Evolutionary conservation across 2,797 vertebrate species (phyloP).

Genomic region (Molossus molossus): DNA sequence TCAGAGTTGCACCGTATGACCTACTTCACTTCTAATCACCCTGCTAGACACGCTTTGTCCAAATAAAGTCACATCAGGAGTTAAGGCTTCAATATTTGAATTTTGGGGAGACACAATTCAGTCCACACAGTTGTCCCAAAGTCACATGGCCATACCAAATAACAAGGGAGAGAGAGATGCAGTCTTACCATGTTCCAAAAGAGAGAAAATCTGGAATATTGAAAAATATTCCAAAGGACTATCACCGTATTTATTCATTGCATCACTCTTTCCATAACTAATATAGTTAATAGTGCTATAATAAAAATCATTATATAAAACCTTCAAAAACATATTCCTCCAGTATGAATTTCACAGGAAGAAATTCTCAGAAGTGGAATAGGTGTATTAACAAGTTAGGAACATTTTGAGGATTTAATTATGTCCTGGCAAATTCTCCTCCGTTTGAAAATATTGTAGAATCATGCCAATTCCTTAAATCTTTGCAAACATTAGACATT

Average conservation of each 20-base stretch:
- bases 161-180: not conserved
- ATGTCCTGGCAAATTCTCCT: not conserved
- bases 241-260: not conserved
- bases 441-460: not conserved
- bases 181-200: not conserved
- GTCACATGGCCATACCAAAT: not conserved
- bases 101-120: not conserved
- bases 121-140: not conserved
- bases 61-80: not conserved
- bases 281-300: not conserved
- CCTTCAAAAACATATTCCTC: not conserved
- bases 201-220: not conserved
- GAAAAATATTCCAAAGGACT: not conserved
- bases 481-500: not conserved
- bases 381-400: not conserved
- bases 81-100: not conserved
- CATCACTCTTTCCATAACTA: not conserved
- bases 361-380: not conserved
- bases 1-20: not conserved
- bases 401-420: constrained; percentile 7
- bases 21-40: constrained; percentile 30
- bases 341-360: not conserved
- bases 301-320: not conserved
- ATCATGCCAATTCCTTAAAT: not conserved
- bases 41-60: not conserved